A percentile compares a stretch with the other conserved stretches of the same genome.
phyloP scores from a whole-genome alignment of 2,797 vertebrate species.

The Lacerta agilis region DNA sequence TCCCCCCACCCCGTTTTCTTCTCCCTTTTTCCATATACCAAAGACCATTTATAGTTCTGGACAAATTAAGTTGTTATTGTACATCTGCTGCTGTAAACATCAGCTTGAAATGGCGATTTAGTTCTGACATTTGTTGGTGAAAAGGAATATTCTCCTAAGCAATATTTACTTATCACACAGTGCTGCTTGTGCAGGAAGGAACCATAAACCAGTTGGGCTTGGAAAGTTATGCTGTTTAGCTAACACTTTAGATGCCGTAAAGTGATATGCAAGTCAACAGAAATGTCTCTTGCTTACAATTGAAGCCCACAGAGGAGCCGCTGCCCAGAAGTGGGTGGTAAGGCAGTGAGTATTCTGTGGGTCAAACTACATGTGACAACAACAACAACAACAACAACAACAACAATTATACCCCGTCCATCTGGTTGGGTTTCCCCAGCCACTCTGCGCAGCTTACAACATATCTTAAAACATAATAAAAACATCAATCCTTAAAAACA shows the following conservation, averaged over 20 bases:
- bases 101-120: constrained; percentile 3
- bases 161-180: constrained; percentile 8
- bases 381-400: no score
- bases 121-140: constrained; percentile 7
- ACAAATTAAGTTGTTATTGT: neutral
- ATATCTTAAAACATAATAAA: no score
- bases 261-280: constrained; percentile 37
- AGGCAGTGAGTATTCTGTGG: neutral
- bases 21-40: neutral
- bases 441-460: no score
- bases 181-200: constrained; percentile 44
- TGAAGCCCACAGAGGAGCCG: neutral
- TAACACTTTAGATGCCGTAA: constrained; percentile 55
- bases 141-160: constrained; percentile 10
- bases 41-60: neutral
- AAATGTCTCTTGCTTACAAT: neutral
- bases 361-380: neutral
- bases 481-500: neutral
- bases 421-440: no score
- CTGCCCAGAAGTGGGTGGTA: neutral
- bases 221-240: constrained; percentile 52
- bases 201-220: constrained; percentile 60
- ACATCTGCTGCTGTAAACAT: constrained; percentile 17
- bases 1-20: neutral
- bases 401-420: no score